Evolutionary conservation across 2,888 invertebrate species (phyloP).

Genomic region (Drosophila quinaria): DNA sequence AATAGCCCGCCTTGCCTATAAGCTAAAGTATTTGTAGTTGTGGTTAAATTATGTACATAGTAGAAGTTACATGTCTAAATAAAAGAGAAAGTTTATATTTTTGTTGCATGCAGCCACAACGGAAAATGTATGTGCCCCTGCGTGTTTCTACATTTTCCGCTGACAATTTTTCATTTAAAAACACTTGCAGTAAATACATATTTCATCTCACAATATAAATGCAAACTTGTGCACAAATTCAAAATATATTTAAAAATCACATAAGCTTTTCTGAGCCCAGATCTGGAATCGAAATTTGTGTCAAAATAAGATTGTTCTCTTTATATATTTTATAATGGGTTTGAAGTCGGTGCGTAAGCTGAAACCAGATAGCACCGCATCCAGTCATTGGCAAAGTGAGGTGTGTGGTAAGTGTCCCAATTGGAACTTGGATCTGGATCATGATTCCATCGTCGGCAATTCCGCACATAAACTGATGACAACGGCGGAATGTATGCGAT

Average conservation of each 20-base stretch:
- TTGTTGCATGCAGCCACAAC: conserved; percentile 38
- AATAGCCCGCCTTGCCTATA: conserved; percentile 1
- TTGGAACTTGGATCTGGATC: conserved; percentile 6
- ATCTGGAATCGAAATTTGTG: neutral
- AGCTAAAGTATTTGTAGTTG: neutral
- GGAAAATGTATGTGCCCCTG: conserved; percentile 60
- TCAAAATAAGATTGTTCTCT: neutral
- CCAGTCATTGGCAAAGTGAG: conserved; percentile 23
- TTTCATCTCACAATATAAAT: neutral
- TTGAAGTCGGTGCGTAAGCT: conserved; percentile 19
- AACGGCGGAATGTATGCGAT: conserved; percentile 44
- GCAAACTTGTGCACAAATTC: neutral
- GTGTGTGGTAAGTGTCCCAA: conserved; percentile 36
- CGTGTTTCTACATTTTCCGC: conserved; percentile 26
- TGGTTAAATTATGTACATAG: neutral
- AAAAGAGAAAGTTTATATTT: conserved; percentile 4
- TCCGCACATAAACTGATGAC: conserved; percentile 46
- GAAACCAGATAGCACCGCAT: conserved; percentile 2
- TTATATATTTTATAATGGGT: neutral
- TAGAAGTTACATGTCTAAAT: neutral
- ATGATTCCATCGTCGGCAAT: neutral
- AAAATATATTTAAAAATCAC: neutral
- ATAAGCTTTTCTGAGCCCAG: neutral
- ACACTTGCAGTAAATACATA: neutral
- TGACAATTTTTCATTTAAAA: conserved; percentile 24